Evolutionary conservation across 2,888 invertebrate species (phyloP).

Genomic region (Falcaria lacertinaria): DNA sequence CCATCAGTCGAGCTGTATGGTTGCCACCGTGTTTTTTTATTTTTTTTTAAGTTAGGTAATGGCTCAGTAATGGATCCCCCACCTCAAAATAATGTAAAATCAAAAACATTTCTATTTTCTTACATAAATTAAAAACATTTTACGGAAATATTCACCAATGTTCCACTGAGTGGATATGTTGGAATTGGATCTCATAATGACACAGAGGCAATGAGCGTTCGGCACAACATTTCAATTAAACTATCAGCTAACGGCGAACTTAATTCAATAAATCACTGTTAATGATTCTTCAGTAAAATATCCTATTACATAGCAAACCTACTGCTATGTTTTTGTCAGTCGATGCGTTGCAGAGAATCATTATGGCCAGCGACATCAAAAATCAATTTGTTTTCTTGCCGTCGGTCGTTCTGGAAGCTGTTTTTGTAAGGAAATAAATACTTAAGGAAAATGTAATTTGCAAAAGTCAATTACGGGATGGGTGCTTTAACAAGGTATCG

Average conservation of each 20-base stretch:
- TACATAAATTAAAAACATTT: too few species aligned
- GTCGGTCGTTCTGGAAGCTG: slow-evolving; percentile 21
- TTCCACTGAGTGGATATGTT: too few species aligned
- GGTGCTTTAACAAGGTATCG: slow-evolving; percentile 24
- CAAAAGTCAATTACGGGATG: slow-evolving; percentile 36
- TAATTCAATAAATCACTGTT: slow-evolving; percentile 37
- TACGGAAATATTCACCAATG: too few species aligned
- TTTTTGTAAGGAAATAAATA: slow-evolving; percentile 43
- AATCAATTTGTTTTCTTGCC: slow-evolving; percentile 64
- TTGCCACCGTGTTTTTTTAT: too few species aligned
- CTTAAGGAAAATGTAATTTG: slow-evolving; percentile 35
- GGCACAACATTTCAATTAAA: slow-evolving; percentile 18
- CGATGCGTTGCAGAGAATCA: slow-evolving; percentile 40
- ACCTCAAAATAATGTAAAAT: too few species aligned
- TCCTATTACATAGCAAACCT: slow-evolving; percentile 33
- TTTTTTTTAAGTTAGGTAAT: too few species aligned
- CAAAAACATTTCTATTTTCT: too few species aligned
- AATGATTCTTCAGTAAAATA: slow-evolving; percentile 31
- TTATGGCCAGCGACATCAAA: slow-evolving; percentile 58
- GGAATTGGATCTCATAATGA: slow-evolving; percentile 4
- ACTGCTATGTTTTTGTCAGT: slow-evolving; percentile 42
- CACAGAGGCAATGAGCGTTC: slow-evolving; percentile 8
- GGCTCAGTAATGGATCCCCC: too few species aligned
- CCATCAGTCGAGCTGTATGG: too few species aligned
- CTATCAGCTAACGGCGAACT: slow-evolving; percentile 29